phyloP scores from a whole-genome alignment of 1,140 invertebrate genomes.

The Spodoptera frugiperda region DNA sequence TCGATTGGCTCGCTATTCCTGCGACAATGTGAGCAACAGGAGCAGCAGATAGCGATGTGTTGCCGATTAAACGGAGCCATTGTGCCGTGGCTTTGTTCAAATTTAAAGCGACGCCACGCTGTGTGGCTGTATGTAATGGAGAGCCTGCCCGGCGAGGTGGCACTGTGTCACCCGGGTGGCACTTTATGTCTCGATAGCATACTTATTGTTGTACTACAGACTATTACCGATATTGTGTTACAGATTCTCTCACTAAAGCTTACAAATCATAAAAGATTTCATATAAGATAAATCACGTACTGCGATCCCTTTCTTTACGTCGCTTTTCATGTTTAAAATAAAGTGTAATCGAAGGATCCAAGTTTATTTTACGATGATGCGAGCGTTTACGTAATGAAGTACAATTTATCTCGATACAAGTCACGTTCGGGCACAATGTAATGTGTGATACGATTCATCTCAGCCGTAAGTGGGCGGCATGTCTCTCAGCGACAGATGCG shows the following conservation, averaged over 20 bases:
- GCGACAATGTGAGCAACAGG: too few species aligned
- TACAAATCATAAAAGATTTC: conserved; percentile 2
- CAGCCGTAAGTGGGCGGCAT: conserved; percentile 6
- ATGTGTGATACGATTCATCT: conserved; percentile 9
- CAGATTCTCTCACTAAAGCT: background rate
- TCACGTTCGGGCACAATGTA: conserved; percentile 10
- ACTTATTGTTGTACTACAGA: too few species aligned
- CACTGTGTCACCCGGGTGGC: too few species aligned
- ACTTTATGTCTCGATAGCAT: too few species aligned
- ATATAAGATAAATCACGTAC: conserved; percentile 4
- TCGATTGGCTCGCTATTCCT: too few species aligned
- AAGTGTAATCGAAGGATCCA: conserved; percentile 10
- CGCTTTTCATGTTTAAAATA: conserved; percentile 2
- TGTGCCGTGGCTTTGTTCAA: too few species aligned
- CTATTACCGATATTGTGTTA: too few species aligned
- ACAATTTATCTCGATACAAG: conserved; percentile 10
- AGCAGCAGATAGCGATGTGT: too few species aligned
- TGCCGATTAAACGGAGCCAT: too few species aligned
- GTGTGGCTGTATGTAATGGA: too few species aligned
- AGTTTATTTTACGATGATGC: background rate
- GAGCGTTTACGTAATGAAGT: conserved; percentile 6
- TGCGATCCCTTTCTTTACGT: background rate
- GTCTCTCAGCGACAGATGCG: background rate
- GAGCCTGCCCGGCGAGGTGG: too few species aligned
- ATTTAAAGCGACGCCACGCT: too few species aligned